Evolutionary conservation across 2,113 vertebrate species (phyloP), one percentile per base, ranked within the genome.

Genomic region (Hydrochoerus hydrochaeris): DNA sequence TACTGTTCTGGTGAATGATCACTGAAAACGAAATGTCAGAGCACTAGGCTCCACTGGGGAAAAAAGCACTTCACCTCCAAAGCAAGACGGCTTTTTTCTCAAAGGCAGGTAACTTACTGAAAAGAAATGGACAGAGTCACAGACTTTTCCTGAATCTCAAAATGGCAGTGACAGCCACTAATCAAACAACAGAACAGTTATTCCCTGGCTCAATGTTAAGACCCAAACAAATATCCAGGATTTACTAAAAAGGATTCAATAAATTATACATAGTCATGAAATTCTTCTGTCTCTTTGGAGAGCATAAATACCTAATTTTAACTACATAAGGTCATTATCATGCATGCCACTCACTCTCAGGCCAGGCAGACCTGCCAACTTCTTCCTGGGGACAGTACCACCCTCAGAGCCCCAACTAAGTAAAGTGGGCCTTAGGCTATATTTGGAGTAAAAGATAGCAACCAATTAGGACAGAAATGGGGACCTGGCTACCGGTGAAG

Each of bases 271-370:
- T 16, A 88, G 12, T 60, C 54, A 69, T 71, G 32, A 67, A 69
- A 69, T 75, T 90, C 91, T 83, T 86, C 88, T 58, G 3, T 85
- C 26, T 26, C 38, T 92, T 94, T 93, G 78, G 32, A 77, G 58
- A 30, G 32, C 58, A 58, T 20, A 67, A 85, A 54, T 7, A 38
- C 77, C 60, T 80, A 75, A 30, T 62, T 87, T 84, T 75, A 84
- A 73, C 20, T 14, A 14, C 4, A 30, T 75, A 69, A 90, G 63
- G 67, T 9, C 9, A n/a, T 41, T 80, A 20, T 94, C 1, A 52
- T 35, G 22, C n/a, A n/a, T 3, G 38, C 41, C n/a, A 17, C 35
- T 49, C 41, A 22, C 28, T 62, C 38, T 7, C 1, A 54, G 60
- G 1, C 2, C 58, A 63, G 17, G 35, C 30, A 65, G 52, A 44